phyloP scores from a whole-genome alignment of 1,140 invertebrate species.

The Drosophila eugracilis region DNA sequence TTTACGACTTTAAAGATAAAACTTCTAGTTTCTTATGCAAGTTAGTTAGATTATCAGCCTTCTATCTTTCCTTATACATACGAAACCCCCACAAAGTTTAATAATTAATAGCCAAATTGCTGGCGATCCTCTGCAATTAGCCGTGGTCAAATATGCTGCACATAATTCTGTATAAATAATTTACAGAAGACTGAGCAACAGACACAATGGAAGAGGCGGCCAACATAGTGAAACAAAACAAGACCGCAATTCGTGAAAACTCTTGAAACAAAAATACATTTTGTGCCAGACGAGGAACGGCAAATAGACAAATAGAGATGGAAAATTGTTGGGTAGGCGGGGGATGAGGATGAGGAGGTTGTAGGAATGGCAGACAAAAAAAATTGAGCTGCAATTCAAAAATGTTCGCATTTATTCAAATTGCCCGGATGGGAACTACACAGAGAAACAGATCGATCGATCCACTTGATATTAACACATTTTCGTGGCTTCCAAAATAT shows the following conservation, averaged over 20 bases:
- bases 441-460: slow-evolving; percentile 4
- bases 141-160: slow-evolving; percentile 35
- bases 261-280: slow-evolving; percentile 71
- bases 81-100: neutral
- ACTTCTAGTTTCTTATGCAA: too few species aligned
- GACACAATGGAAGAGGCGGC: slow-evolving; percentile 31
- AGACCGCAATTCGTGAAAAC: slow-evolving; percentile 31
- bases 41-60: too few species aligned
- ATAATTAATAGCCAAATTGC: slow-evolving; percentile 47
- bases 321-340: neutral
- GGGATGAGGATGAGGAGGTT: slow-evolving; percentile 1
- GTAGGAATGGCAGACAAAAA: slow-evolving; percentile 10
- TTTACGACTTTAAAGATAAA: too few species aligned
- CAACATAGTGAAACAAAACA: slow-evolving; percentile 35
- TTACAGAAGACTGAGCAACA: slow-evolving; percentile 53
- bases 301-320: slow-evolving; percentile 35
- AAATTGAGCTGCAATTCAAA: slow-evolving; percentile 48
- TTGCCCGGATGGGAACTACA: slow-evolving; percentile 39
- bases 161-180: slow-evolving; percentile 70
- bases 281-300: slow-evolving; percentile 38
- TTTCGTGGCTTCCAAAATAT: neutral
- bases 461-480: slow-evolving; percentile 3
- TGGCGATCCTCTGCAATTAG: slow-evolving; percentile 61
- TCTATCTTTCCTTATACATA: neutral
- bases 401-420: slow-evolving; percentile 75